phyloP scores from a whole-genome alignment of 2,113 vertebrate species.

The Gasterosteus aculeatus region DNA sequence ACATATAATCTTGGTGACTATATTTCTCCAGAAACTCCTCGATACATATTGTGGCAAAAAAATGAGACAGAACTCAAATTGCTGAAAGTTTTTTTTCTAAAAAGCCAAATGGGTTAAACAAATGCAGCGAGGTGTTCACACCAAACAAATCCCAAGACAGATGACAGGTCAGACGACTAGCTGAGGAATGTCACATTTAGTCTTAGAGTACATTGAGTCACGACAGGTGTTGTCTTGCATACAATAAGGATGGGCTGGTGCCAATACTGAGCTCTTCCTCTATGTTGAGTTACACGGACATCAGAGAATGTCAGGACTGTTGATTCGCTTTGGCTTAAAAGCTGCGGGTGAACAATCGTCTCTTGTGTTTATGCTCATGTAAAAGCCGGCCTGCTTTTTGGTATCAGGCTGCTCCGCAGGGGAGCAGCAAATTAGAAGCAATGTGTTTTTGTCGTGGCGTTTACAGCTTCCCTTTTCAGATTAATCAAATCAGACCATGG shows the following conservation, averaged over 20 bases:
- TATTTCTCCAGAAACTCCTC: too few relatives aligned
- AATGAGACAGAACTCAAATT: too few relatives aligned
- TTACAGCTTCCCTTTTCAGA: slow-evolving; percentile 28
- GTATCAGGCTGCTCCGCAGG: slow-evolving; percentile 5
- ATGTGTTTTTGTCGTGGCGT: neutral
- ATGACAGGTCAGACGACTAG: too few relatives aligned
- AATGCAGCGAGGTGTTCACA: too few relatives aligned
- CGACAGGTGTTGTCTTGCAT: neutral
- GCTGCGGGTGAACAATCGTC: neutral
- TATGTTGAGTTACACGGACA: neutral
- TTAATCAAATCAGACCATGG: slow-evolving; percentile 40
- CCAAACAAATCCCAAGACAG: too few relatives aligned
- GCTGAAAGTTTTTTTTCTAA: too few relatives aligned
- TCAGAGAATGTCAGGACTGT: neutral
- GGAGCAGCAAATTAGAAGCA: slow-evolving; percentile 24
- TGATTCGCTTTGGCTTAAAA: slow-evolving; percentile 1
- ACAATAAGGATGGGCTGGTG: neutral
- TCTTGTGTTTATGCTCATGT: neutral
- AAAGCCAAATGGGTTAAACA: too few relatives aligned
- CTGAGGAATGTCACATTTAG: too few relatives aligned
- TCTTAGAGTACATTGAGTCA: neutral
- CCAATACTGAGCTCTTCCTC: neutral
- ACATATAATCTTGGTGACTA: too few relatives aligned
- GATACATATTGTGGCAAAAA: too few relatives aligned
- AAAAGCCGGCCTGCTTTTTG: slow-evolving; percentile 12